These are phyloP conservation scores for Leuciscus waleckii DNA, from an alignment of 2,797 vertebrate species.

Conservation along the genomic window DNA sequence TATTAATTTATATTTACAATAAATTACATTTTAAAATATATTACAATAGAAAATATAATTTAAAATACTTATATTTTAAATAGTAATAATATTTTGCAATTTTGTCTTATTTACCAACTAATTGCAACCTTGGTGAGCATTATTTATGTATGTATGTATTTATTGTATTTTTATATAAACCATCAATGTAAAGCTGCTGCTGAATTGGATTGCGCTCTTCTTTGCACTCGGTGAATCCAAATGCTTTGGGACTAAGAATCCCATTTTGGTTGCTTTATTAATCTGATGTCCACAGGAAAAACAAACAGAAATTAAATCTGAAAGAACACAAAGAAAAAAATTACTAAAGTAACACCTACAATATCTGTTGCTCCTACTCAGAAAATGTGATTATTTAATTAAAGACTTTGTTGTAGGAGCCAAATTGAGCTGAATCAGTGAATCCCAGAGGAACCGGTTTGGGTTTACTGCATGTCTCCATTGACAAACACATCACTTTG, in stretches of 20 bases:
- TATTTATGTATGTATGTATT: background rate
- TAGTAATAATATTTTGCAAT: background rate
- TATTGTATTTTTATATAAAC: background rate
- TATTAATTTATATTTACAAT: background rate
- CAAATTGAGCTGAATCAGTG: background rate
- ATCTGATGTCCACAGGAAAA: slow-evolving; percentile 8
- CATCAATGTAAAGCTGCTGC: background rate
- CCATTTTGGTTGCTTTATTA: slow-evolving; percentile 33
- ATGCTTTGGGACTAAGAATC: background rate
- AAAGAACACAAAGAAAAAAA: background rate
- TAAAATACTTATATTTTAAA: background rate
- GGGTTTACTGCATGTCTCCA: background rate
- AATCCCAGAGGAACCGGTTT: background rate
- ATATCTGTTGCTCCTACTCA: background rate
- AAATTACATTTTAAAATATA: background rate
- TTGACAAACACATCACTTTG: background rate
- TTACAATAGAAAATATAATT: background rate
- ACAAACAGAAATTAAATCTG: background rate
- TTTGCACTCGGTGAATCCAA: background rate
- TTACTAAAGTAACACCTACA: background rate
- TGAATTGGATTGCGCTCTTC: background rate
- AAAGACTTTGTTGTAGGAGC: background rate
- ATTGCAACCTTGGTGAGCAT: background rate
- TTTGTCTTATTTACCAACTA: background rate
- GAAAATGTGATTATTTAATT: slow-evolving; percentile 24